A percentile compares a stretch with the other conserved stretches of the same genome.
Evolutionary conservation across 2,797 vertebrate species (phyloP).

Genomic region (Danio choprae): DNA sequence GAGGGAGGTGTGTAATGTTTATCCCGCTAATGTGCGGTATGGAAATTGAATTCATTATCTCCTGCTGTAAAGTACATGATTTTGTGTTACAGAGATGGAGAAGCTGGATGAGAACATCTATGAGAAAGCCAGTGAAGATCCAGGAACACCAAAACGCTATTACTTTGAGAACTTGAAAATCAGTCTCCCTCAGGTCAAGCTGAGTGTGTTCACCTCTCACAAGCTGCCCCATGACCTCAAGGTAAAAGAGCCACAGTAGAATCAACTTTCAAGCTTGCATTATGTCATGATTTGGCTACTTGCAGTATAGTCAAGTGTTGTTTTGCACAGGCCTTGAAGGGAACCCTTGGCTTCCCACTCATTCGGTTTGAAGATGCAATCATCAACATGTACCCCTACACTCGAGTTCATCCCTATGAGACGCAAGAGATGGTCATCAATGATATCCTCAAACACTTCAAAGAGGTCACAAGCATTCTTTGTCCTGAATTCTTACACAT

Average conservation of each 20-base stretch:
- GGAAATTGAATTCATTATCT: background rate
- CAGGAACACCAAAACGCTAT: conserved; percentile 82
- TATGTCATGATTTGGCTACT: background rate
- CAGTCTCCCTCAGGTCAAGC: conserved; percentile 92
- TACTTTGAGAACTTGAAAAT: conserved; percentile 99
- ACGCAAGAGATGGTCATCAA: conserved; percentile 96
- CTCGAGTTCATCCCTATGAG: conserved; percentile 95
- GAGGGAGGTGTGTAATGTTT: conserved; percentile 83
- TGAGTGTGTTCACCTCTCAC: conserved; percentile 95
- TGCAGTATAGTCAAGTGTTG: background rate
- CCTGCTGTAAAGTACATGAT: background rate
- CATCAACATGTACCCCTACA: conserved; percentile 96
- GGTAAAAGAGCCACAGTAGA: conserved; percentile 73
- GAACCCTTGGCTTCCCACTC: conserved; percentile 90
- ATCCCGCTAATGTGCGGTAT: background rate
- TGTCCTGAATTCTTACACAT: background rate
- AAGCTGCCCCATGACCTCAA: conserved; percentile 95
- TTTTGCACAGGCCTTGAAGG: conserved; percentile 84
- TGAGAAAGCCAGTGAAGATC: conserved; percentile 84
- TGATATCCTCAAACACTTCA: conserved; percentile 95
- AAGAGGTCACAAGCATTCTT: conserved; percentile 83
- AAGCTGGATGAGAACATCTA: conserved; percentile 92
- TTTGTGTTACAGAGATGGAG: conserved; percentile 85
- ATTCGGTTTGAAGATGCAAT: conserved; percentile 96
- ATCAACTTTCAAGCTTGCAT: conserved; percentile 6